phyloP scores from a whole-genome alignment of 2,113 vertebrate species.

The Furnarius figulus region DNA sequence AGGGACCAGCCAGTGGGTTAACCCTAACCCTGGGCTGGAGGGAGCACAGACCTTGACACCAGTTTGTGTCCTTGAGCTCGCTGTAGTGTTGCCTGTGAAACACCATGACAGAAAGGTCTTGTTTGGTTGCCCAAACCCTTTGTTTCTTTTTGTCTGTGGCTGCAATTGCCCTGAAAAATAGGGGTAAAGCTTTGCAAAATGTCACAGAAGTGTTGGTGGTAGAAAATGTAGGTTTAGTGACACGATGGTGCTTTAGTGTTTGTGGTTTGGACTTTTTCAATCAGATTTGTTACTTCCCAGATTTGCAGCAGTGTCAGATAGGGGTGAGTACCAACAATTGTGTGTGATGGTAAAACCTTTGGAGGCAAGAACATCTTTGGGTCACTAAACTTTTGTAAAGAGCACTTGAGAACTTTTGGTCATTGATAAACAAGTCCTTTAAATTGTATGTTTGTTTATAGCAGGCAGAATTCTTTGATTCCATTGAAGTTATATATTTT shows the following conservation, averaged over 20 bases:
- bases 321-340: fast-evolving
- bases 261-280: not conserved
- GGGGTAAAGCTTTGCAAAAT: not conserved
- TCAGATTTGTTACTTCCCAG: not conserved
- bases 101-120: not conserved
- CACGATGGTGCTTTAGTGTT: not conserved
- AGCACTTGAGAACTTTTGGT: not conserved
- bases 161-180: not conserved
- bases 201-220: not conserved
- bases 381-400: not conserved
- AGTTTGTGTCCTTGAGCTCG: not conserved
- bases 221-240: not conserved
- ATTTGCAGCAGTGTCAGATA: not conserved
- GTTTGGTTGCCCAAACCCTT: not conserved
- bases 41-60: not conserved
- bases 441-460: not conserved
- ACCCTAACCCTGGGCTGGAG: not conserved
- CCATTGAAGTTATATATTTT: fast-evolving
- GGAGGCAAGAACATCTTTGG: not conserved
- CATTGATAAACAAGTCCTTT: not conserved
- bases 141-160: not conserved
- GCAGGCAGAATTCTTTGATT: not conserved
- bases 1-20: fast-evolving
- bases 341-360: not conserved
- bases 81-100: not conserved